Evolutionary conservation across 2,797 vertebrate genomes (phyloP), one percentile per base, ranked within the genome.

Genomic region (Sebastes miniatus): DNA sequence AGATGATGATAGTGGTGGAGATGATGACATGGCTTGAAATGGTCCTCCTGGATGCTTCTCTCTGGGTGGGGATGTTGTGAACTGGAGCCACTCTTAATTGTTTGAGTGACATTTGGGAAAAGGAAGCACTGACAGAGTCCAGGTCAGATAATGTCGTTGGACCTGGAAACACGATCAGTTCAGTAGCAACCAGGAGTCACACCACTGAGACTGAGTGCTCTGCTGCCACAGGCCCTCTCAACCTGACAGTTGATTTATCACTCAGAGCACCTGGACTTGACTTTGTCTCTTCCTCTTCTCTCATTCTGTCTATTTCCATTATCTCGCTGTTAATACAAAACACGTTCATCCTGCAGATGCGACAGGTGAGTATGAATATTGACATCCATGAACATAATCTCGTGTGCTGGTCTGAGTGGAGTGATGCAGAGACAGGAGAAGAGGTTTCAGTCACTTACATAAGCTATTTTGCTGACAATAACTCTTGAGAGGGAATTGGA

Each of bases 51-150:
- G 24, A 3, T 2, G 29, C 34, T 43, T 73, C 18, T 29, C 27
- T 34, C 27, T 25, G 36, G 54, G 36, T 47, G 77, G 25, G 6
- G 16, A 39, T 6, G 69, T 32, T 72, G 56, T 27, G 31, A 73
- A 62, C 58, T 64, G 78, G 71, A 83, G 78, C 56, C 65, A 54
- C n/a, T 52, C 27, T 24, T 50, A 64, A 83, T 77, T 71, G 59
- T 65, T 24, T 81, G 71, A 84, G 27, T 36, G 75, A 75, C 82
- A 78, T 74, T 32, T 76, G 34, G 27, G 52, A 75, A 75, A 4
- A n/a, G 47, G 39, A 66, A 54, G 58, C 22, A 66, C 7, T 14
- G 39, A 81, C 39, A 65, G 18, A 9, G 59, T 56, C 32, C 64
- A 47, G 68, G 31, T 61, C 67, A 72, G 84, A 72, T 69, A 22